These are phyloP conservation scores for Lamellibrachia columna DNA, from an alignment of 2,888 invertebrate species.

Conservation along the genomic window DNA sequence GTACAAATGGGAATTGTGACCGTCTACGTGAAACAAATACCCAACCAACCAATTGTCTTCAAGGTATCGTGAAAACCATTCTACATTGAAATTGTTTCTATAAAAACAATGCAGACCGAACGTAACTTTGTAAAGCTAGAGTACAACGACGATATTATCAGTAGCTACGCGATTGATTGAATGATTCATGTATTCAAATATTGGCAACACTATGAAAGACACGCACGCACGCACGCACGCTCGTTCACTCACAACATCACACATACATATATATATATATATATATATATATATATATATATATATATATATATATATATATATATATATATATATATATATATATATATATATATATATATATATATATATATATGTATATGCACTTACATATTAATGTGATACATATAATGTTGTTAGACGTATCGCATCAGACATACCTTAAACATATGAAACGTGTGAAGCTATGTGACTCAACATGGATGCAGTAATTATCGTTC, in stretches of 20 bases:
- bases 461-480: not conserved
- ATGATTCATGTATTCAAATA: no score
- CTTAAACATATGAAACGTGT: not conserved
- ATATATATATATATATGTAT: no score
- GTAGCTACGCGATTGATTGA: not conserved
- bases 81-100: not conserved
- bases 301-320: no score
- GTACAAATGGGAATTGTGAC: slow-evolving; percentile 12
- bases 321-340: no score
- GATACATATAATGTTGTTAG: not conserved
- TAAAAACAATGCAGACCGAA: not conserved
- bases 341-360: no score
- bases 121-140: not conserved
- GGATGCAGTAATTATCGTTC: not conserved
- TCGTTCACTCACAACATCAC: no score
- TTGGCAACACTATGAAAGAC: no score
- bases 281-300: no score
- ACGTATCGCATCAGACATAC: not conserved
- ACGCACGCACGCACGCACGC: no score
- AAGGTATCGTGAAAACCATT: not conserved
- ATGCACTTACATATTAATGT: no score
- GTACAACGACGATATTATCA: not conserved
- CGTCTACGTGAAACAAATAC: slow-evolving; percentile 16
- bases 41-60: not conserved
- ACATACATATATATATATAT: no score